Base-by-base conservation (phyloP, 2,113 vertebrate genomes). In the Alethe castanea region DNA sequence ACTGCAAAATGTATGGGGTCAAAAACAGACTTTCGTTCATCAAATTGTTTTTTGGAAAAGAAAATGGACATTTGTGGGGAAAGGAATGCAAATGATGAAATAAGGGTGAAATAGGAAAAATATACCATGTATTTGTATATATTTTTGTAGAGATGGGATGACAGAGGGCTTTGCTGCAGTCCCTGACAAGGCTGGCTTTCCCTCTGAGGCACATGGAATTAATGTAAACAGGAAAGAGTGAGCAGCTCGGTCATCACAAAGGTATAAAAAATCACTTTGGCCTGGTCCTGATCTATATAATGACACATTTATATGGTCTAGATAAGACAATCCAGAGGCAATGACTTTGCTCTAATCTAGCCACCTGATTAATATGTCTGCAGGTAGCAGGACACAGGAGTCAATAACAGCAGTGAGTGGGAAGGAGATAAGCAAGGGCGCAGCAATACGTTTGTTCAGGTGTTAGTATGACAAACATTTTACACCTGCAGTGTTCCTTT, bases 341-440 rank as follows among this genome's bases (percentile, higher is more conserved):
- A 53, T 73, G 87, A 72, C 89, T 94, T 91, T 61, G 66, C 38
- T 72, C 28, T 82, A 38, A 87, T 78, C 88, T 74, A 91, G 60
- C 57, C 45, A 65, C 54, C 81, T 93, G 91, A 90, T 91, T 89
- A 92, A 77, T 61, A 47, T 1, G 33, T 57, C 91, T 94, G 80
- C 92, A 90, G 90, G 47, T 81, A 71, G 83, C 94, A 86, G 91
- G 64, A 70, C 19, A 9, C 36, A 14, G 59, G 54, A 57, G 53
- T 89, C 89, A 81, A 79, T 72, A 76, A 92, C 89, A 48, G 80
- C 54, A 67, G 45, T 15, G 78, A 96, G 94, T 44, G 29, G 60
- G 80, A 92, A 86, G 69, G 69, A 96, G 92, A 97, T 96, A 96
- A 95, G 91, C 60, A 92, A 94, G 65, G 88, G 73, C 5, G 16